A percentile compares a stretch with the other conserved stretches of the same genome.
Evolutionary conservation across 2,113 vertebrate species (phyloP).

Genomic region (Probosciger aterrimus): DNA sequence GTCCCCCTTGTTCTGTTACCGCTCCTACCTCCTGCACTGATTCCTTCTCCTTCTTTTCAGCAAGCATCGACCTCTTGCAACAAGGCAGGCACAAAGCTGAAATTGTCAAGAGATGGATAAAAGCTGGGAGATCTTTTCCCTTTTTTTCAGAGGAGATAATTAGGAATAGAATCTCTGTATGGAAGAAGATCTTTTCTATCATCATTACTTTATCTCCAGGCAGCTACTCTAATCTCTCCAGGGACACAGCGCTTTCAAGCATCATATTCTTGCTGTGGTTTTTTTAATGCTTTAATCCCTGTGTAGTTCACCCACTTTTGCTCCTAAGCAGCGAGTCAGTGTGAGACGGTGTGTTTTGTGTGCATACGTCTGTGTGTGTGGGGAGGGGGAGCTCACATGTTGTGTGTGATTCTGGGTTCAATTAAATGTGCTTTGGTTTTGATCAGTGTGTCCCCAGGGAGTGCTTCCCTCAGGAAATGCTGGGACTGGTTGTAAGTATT

Average conservation of each 20-base stretch:
- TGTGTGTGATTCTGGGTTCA: neutral
- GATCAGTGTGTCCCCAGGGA: neutral
- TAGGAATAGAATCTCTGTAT: constrained; percentile 34
- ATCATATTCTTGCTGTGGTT: neutral
- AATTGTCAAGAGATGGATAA: constrained; percentile 29
- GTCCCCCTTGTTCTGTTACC: neutral
- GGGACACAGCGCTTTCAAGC: constrained; percentile 4
- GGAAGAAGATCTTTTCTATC: constrained; percentile 45
- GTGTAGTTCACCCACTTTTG: constrained; percentile 52
- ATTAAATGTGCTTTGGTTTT: neutral
- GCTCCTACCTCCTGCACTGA: neutral
- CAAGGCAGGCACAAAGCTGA: neutral
- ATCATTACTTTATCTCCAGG: constrained; percentile 39
- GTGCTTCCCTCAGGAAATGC: neutral
- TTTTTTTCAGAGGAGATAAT: constrained; percentile 19
- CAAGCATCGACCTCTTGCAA: neutral
- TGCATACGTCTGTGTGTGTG: accelerated
- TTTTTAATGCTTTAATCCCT: constrained; percentile 51
- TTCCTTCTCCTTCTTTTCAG: neutral
- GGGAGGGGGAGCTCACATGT: accelerated
- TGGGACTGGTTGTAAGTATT: neutral
- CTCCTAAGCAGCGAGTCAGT: neutral
- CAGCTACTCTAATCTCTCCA: constrained; percentile 43
- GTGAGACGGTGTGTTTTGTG: neutral
- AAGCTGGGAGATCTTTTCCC: constrained; percentile 6